Evolutionary conservation across 1,140 invertebrate species (phyloP).

Genomic region (Prorops nasuta): DNA sequence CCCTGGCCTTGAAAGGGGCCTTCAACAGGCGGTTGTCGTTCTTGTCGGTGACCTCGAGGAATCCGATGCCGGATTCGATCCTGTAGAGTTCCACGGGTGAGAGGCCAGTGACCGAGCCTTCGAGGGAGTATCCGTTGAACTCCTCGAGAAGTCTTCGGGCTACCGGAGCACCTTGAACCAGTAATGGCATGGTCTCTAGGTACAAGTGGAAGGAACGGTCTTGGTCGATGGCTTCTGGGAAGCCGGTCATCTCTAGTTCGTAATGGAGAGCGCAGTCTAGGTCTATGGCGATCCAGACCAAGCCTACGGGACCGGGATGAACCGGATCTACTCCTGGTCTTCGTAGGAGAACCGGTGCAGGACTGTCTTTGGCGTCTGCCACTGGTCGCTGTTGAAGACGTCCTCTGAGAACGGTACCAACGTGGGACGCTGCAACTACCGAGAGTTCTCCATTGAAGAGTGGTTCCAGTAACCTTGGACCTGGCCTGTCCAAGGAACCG

Average conservation of each 20-base stretch:
- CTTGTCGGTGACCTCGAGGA: constrained; percentile 60
- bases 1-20: constrained; percentile 59
- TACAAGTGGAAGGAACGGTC: constrained; percentile 58
- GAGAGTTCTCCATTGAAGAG: constrained; percentile 76
- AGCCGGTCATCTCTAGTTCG: constrained; percentile 62
- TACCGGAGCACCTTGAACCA: constrained; percentile 66
- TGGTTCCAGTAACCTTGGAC: constrained; percentile 71
- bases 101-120: constrained; percentile 64
- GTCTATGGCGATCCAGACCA: constrained; percentile 81
- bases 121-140: constrained; percentile 60
- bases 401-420: constrained; percentile 62
- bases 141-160: constrained; percentile 63
- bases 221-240: constrained; percentile 24
- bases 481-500: constrained; percentile 65
- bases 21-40: constrained; percentile 52
- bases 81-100: constrained; percentile 60
- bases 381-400: constrained; percentile 66
- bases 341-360: constrained; percentile 66
- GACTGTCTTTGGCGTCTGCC: constrained; percentile 71
- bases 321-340: constrained; percentile 52
- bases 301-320: constrained; percentile 62
- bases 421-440: constrained; percentile 67
- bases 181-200: constrained; percentile 64
- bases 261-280: constrained; percentile 80
- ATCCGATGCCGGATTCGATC: constrained; percentile 62